Percentiles rank a stretch among this genome's conserved stretches.
These are phyloP conservation scores for human (Homo sapiens) DNA, from an alignment of 2,113 vertebrate genomes.

Conservation along the genomic window GRCh38 chr14:80536501-80537000, in stretches of 20 bases:
- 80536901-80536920: neutral
- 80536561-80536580: slow-evolving; percentile 65
- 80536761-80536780: neutral
- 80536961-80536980: neutral
- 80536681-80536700: slow-evolving; percentile 52
- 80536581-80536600: slow-evolving; percentile 49
- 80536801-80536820: neutral
- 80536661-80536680: slow-evolving; percentile 54
- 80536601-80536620: slow-evolving; percentile 61
- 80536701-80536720: slow-evolving; percentile 42
- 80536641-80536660: neutral
- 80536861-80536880: neutral
- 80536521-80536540: slow-evolving; percentile 54
- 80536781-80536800: neutral
- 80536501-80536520: slow-evolving; percentile 77
- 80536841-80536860: neutral
- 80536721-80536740: slow-evolving; percentile 21
- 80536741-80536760: neutral
- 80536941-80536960: neutral
- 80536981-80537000: neutral
- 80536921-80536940: neutral
- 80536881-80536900: neutral
- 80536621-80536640: slow-evolving; percentile 58
- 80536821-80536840: neutral
- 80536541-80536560: slow-evolving; percentile 69